Evolutionary conservation across 2,888 invertebrate genomes (phyloP), one percentile per base, ranked within the genome.

Genomic region (Hirtodrosophila histrioides): DNA sequence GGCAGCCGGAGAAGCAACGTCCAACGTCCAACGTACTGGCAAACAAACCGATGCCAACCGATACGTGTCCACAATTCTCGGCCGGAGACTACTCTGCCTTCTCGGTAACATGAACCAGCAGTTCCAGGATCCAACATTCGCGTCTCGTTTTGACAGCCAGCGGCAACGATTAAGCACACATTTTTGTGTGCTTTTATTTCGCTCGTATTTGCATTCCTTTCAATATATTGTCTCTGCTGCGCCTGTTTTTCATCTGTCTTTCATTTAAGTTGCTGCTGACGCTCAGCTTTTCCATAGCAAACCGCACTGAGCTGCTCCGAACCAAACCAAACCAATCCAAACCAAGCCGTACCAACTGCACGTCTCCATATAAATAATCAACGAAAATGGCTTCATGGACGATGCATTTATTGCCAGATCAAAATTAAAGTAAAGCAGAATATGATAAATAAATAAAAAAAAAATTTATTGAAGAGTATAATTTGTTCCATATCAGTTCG

Each of bases 101-200:
- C 8, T 11, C 24, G 12, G 9, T 36, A 36, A 36, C 12, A 39
- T 37, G 49, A 49, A 27, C 35, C 23, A n/a, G 35, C 35, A 5
- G 11, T 23, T 36, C 31, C 31, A 12, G 40, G 24, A 12, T 17
- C 9, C 27, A 24, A 36, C 31, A 58, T 41, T 31, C 55, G 24
- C 60, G 31, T 55, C 51, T 54, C 56, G 37, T 43, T 67, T 51
- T 56, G 53, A 56, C 46, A 55, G 35, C 31, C 24, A 23, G 23
- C n/a, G 45, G 43, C 53, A 41, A n/a, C 11, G 12, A 37, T n/a
- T 6, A 11, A 17, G 2, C 17, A 27, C 7, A 31, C 31, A 31
- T 31, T 31, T 31, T 31, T 31, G 4, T 8, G 17, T 31, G 31
- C 31, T 31, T 31, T 31, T 44, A 31, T 46, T 57, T 50, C 31